A percentile compares a stretch with the other conserved stretches of the same genome.
These are phyloP conservation scores for Eupithecia inturbata DNA, from an alignment of 2,888 invertebrate species.

Conservation along the genomic window DNA sequence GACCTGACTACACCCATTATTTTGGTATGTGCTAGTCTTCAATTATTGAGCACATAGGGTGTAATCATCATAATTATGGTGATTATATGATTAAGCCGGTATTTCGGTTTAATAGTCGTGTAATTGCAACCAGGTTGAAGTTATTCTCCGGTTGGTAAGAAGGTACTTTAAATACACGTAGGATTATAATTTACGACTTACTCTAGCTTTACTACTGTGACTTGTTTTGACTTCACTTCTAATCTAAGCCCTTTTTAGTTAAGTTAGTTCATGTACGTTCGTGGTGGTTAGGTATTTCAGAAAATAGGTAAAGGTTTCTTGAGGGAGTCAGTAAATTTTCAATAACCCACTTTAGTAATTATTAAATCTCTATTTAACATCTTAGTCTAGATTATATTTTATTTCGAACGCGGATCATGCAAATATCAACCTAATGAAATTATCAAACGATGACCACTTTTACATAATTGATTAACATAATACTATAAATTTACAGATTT, in stretches of 20 bases:
- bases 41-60: slow-evolving; percentile 21
- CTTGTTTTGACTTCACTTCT: background rate
- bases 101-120: slow-evolving; percentile 22
- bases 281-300: background rate
- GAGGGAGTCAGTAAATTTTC: background rate
- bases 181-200: background rate
- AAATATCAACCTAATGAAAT: slow-evolving; percentile 8
- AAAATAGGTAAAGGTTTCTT: background rate
- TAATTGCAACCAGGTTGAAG: slow-evolving; percentile 20
- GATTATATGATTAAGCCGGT: slow-evolving; percentile 24
- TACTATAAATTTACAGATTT: slow-evolving; percentile 7
- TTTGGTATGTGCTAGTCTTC: slow-evolving; percentile 21
- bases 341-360: background rate
- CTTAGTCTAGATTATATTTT: background rate
- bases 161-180: background rate
- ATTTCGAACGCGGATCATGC: background rate
- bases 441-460: background rate
- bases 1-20: slow-evolving; percentile 6
- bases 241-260: background rate
- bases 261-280: background rate
- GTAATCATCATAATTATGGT: slow-evolving; percentile 26
- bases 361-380: background rate
- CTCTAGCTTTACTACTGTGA: background rate
- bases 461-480: slow-evolving; percentile 12
- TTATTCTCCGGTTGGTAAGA: slow-evolving; percentile 7